Base-by-base conservation (phyloP, 2,797 vertebrate species). In the Crypturellus tataupa region DNA sequence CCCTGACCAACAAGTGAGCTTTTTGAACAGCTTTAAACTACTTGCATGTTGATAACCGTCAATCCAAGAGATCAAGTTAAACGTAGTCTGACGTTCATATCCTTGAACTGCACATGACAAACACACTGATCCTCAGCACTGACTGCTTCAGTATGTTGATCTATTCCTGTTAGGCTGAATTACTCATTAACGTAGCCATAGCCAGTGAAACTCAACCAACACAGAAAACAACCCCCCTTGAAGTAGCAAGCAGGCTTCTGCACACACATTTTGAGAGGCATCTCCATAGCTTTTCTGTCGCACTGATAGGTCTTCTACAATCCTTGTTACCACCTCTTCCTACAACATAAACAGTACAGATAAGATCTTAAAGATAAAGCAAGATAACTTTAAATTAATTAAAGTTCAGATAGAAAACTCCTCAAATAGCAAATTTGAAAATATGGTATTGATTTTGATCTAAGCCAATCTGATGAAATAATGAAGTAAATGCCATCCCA, bases 71-170 rank as follows among this genome's bases (percentile, higher is more conserved):
- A 55, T 44, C 11, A 29, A 42, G 37, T 84, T 86, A 92, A 86
- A 94, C 67, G 89, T 6, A 76, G 64, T 23, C 71, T 89, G 89
- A 92, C 87, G 81, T 80, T 92, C 81, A 94, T 82, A 70, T 51
- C 79, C 68, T 56, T 58, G 12, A 73, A 59, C 53, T 27, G 20
- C 71, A 92, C 67, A 15, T n/a, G 80, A 79, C 0, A 18, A 89
- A 76, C 31, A n/a, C 8, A 17, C 23, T 65, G 64, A 64, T 70
- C 46, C 79, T 82, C 75, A 70, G 68, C 14, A 23, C 29, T 63
- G 81, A 85, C 35, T 67, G 67, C 76, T 93, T 94, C 70, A 86
- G 33, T 65, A 42, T 79, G 63, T 58, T 47, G 70, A 84, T 84
- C 63, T 80, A 17, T 88, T 84, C 78, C 47, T 82, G 37, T 73